A percentile compares a stretch with the other conserved stretches of the same genome.
These are phyloP conservation scores for Ochropleura plecta DNA, from an alignment of 2,888 invertebrate genomes.

Conservation along the genomic window DNA sequence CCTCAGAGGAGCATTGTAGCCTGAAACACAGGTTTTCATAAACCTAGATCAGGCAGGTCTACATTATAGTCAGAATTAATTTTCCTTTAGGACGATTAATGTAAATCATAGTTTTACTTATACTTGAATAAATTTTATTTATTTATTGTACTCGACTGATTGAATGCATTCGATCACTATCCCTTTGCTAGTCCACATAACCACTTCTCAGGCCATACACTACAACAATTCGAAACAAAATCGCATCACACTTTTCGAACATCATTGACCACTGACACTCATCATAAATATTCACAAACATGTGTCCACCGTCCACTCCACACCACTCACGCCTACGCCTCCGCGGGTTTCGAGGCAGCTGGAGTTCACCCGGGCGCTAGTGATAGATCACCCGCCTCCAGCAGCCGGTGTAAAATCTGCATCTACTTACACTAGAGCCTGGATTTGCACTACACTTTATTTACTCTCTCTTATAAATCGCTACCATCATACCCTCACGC, in stretches of 20 bases:
- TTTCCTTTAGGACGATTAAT: too few species aligned
- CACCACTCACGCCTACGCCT: neutral
- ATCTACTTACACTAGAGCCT: conserved; percentile 79
- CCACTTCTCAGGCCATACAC: neutral
- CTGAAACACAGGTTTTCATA: too few species aligned
- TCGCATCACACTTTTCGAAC: neutral
- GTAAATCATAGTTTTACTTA: too few species aligned
- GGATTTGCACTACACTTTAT: conserved; percentile 82
- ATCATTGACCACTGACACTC: neutral
- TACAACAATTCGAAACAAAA: neutral
- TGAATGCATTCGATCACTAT: neutral
- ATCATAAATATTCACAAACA: neutral
- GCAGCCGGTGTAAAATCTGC: conserved; percentile 82
- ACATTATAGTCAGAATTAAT: too few species aligned
- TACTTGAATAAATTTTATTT: too few species aligned
- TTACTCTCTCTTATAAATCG: conserved; percentile 78
- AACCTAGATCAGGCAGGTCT: too few species aligned
- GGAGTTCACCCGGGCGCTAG: conserved; percentile 62
- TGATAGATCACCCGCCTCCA: conserved; percentile 84
- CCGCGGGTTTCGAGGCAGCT: conserved; percentile 49
- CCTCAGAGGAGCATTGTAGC: too few species aligned
- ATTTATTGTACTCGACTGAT: too few species aligned
- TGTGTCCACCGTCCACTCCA: neutral
- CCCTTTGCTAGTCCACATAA: neutral
- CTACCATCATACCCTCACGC: conserved; percentile 66